phyloP scores from a whole-genome alignment of 1,140 invertebrate genomes.

The Danaus plexippus region DNA sequence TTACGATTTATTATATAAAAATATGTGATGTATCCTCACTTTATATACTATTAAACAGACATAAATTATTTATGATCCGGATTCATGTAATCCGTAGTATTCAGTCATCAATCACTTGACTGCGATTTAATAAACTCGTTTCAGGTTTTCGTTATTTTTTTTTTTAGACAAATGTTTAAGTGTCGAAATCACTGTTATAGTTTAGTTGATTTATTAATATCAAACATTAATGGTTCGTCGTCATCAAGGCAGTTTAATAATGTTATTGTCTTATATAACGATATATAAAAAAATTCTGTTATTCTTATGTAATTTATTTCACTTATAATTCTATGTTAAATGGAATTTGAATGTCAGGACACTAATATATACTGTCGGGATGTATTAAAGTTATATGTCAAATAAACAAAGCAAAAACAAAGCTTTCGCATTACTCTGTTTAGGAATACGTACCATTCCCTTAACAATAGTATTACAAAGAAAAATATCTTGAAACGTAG shows the following conservation, averaged over 20 bases:
- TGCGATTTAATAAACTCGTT: conserved; percentile 24
- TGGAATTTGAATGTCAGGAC: conserved; percentile 3
- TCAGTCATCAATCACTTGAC: conserved; percentile 21
- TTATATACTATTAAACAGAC: no score
- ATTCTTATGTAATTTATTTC: no score
- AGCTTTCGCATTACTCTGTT: conserved; percentile 2
- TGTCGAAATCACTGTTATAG: conserved; percentile 25
- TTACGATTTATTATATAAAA: background rate
- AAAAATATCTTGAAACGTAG: conserved; percentile 66
- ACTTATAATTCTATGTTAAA: background rate
- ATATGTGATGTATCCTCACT: background rate
- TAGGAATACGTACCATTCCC: conserved; percentile 27
- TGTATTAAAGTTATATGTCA: no score
- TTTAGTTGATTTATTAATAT: conserved; percentile 23
- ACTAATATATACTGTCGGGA: no score
- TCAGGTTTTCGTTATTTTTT: conserved; percentile 18
- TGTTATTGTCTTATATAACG: background rate
- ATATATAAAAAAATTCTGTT: no score
- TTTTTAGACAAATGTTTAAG: conserved; percentile 20
- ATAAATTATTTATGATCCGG: background rate
- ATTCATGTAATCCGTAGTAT: conserved; percentile 9
- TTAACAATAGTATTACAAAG: conserved; percentile 63
- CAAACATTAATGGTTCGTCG: conserved; percentile 13
- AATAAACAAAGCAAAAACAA: no score
- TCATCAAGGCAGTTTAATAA: conserved; percentile 11